phyloP scores from a whole-genome alignment of 23 tunicate genomes.

The Oikopleura dioica region DNA sequence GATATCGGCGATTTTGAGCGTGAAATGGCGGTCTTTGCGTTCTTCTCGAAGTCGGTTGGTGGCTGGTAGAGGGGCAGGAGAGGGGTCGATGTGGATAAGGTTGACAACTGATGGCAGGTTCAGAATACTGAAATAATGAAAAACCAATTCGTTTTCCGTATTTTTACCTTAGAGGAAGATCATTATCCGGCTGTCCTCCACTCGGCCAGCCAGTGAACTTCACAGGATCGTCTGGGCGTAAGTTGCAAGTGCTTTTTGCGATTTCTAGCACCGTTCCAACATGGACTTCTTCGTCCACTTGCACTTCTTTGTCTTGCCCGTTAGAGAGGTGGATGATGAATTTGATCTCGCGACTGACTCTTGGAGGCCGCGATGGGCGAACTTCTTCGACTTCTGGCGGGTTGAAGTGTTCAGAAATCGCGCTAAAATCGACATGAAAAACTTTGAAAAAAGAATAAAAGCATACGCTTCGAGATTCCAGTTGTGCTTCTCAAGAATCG shows the following conservation, averaged over 20 bases:
- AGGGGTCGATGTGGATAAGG: not conserved
- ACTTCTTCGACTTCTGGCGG: not conserved
- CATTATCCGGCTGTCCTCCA: conserved; percentile 2
- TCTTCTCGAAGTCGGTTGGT: not conserved
- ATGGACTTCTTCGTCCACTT: not conserved
- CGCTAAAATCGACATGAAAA: too few species aligned
- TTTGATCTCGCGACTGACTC: not conserved
- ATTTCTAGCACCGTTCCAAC: conserved; percentile 2
- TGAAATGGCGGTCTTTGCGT: conserved; percentile 5
- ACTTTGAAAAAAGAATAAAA: too few species aligned
- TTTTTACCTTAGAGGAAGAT: not conserved
- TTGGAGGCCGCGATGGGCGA: not conserved
- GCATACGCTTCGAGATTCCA: conserved; percentile 71
- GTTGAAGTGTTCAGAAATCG: not conserved
- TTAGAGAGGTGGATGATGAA: not conserved
- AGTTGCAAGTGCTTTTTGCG: not conserved
- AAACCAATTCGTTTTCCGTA: not conserved
- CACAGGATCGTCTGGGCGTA: not conserved
- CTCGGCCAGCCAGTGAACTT: not conserved
- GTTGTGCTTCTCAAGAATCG: conserved; percentile 33
- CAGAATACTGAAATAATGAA: not conserved
- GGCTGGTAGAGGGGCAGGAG: not conserved
- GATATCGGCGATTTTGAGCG: not conserved
- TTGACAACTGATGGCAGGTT: not conserved
- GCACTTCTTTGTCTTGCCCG: not conserved